These are phyloP conservation scores for Athalia circularis DNA, from an alignment of 2,888 invertebrate species.

Conservation along the genomic window DNA sequence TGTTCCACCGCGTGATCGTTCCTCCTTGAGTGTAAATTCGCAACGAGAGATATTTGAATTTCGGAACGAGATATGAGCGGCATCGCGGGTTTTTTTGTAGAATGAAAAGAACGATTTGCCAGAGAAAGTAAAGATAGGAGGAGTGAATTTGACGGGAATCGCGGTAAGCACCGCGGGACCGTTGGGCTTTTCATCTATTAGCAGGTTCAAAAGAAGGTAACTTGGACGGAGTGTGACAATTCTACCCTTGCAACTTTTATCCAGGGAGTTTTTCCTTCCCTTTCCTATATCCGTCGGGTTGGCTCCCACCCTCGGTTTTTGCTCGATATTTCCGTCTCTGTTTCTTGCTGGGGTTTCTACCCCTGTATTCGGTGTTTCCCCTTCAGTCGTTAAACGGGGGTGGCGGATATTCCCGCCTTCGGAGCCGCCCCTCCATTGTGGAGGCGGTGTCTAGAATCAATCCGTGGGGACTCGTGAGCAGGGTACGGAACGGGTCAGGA, in stretches of 20 bases:
- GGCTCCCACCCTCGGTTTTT: slow-evolving; percentile 51
- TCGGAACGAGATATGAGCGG: too few relatives aligned
- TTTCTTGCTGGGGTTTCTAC: slow-evolving; percentile 7
- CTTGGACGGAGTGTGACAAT: slow-evolving; percentile 65
- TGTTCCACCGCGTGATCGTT: too few relatives aligned
- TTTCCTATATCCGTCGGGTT: slow-evolving; percentile 44
- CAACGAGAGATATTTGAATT: too few relatives aligned
- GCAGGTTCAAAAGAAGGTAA: slow-evolving; percentile 66
- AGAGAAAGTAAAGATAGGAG: too few relatives aligned
- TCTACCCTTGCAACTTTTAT: slow-evolving; percentile 60
- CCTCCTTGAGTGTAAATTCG: too few relatives aligned
- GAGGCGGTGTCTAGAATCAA: slow-evolving; percentile 61
- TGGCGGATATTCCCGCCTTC: slow-evolving; percentile 59
- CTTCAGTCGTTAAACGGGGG: slow-evolving; percentile 16
- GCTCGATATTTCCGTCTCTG: slow-evolving; percentile 30
- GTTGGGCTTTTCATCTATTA: background rate
- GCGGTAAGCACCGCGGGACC: background rate
- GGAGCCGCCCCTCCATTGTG: slow-evolving; percentile 55
- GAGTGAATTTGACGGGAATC: too few relatives aligned
- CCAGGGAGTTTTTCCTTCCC: slow-evolving; percentile 51
- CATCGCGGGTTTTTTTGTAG: too few relatives aligned
- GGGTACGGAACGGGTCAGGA: slow-evolving; percentile 33
- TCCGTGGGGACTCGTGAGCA: slow-evolving; percentile 51
- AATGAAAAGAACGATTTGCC: too few relatives aligned
- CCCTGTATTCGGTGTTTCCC: slow-evolving; percentile 25